phyloP scores from a whole-genome alignment of 1,140 invertebrate species.

The Chironomus striatipennis region DNA sequence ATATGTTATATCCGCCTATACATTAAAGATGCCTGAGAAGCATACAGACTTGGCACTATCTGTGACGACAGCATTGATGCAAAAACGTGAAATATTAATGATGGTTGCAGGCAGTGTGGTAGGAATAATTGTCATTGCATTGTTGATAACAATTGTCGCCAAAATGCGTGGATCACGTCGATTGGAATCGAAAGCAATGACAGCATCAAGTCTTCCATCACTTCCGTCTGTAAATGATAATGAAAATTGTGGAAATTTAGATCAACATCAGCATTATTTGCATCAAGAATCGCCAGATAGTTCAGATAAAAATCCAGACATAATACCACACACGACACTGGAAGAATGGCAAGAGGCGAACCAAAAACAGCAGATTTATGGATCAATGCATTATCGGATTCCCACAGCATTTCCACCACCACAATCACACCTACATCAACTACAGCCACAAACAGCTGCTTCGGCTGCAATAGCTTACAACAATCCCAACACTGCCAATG shows the following conservation, averaged over 20 bases:
- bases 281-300: slow-evolving; percentile 41
- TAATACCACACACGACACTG: slow-evolving; percentile 55
- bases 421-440: slow-evolving; percentile 20
- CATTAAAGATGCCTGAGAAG: slow-evolving; percentile 61
- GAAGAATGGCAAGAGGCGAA: slow-evolving; percentile 18
- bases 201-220: slow-evolving; percentile 22
- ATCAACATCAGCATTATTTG: slow-evolving; percentile 13
- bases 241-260: not conserved
- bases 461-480: slow-evolving; percentile 14
- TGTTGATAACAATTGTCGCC: not conserved
- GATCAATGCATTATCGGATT: slow-evolving; percentile 22
- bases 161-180: slow-evolving; percentile 17
- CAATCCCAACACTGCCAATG: slow-evolving; percentile 4
- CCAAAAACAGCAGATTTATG: slow-evolving; percentile 19
- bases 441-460: slow-evolving; percentile 20
- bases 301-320: slow-evolving; percentile 61
- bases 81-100: slow-evolving; percentile 31
- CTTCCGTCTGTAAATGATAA: slow-evolving; percentile 25
- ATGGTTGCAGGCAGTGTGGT: not conserved
- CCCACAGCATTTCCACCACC: slow-evolving; percentile 21
- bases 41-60: slow-evolving; percentile 46
- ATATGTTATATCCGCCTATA: slow-evolving; percentile 49
- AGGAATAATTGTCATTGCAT: not conserved
- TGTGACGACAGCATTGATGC: slow-evolving; percentile 17
- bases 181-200: slow-evolving; percentile 11